phyloP scores from a whole-genome alignment of 2,797 vertebrate genomes.

The Anguilla megastoma region DNA sequence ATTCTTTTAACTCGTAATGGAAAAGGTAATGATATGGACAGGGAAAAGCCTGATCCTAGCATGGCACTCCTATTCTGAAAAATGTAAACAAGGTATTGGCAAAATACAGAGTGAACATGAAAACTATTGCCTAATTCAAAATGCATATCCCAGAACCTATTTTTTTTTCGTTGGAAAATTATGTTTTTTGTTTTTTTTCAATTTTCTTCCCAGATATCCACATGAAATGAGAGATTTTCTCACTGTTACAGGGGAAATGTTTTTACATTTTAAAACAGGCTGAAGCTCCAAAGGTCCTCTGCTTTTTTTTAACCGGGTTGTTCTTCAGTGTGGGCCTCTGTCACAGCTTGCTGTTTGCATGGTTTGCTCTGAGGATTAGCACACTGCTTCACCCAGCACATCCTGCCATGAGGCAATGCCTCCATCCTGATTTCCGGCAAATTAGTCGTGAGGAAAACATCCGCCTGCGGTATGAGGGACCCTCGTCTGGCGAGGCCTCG shows the following conservation, averaged over 20 bases:
- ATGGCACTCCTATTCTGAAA: neutral
- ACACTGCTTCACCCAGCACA: slow-evolving; percentile 2
- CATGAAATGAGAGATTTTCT: neutral
- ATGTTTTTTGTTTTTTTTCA: neutral
- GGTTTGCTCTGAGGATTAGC: slow-evolving; percentile 32
- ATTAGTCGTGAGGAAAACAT: slow-evolving; percentile 64
- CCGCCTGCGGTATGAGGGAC: slow-evolving; percentile 46
- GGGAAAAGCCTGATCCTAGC: no score
- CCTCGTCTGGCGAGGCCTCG: slow-evolving; percentile 61
- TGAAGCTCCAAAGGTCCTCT: neutral
- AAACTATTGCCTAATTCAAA: neutral
- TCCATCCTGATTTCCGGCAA: slow-evolving; percentile 57
- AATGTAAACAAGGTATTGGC: neutral
- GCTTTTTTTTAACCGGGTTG: slow-evolving; percentile 8
- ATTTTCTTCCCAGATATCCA: neutral
- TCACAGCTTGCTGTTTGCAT: neutral
- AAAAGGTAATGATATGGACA: neutral
- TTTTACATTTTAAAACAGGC: neutral
- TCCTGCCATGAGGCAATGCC: slow-evolving; percentile 43
- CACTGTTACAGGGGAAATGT: neutral
- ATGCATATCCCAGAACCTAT: neutral
- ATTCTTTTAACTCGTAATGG: neutral
- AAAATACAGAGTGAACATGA: neutral
- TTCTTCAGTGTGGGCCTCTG: neutral
- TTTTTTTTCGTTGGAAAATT: neutral